Conservation (phyloP, 2,888 invertebrate genomes). For the Apotomis capreana region DNA sequence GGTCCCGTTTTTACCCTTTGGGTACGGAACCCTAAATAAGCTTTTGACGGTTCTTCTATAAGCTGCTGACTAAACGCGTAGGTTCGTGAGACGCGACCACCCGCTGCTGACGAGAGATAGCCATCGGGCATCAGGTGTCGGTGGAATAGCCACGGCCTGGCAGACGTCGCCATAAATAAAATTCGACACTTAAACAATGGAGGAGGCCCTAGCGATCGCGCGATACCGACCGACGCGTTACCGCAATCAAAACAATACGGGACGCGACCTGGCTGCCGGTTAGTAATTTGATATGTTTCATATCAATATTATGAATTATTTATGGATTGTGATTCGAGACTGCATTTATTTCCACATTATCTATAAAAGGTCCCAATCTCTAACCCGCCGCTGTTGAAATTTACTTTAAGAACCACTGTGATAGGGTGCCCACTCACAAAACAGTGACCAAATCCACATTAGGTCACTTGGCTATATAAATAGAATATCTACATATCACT, state of each 20-base stretch:
- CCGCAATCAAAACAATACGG: conserved; percentile 62
- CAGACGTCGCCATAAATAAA: conserved; percentile 69
- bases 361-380: no score
- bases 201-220: conserved; percentile 59
- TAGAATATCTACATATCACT: background rate
- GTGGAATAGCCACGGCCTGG: conserved; percentile 55
- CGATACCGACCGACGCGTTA: conserved; percentile 57
- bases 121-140: conserved; percentile 73
- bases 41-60: background rate
- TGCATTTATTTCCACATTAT: no score
- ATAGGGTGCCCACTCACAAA: no score
- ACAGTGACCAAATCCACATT: no score
- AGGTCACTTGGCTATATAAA: no score
- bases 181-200: conserved; percentile 77
- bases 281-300: conserved; percentile 51
- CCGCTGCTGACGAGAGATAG: conserved; percentile 65
- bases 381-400: no score
- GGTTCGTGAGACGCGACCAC: conserved; percentile 58
- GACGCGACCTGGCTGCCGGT: conserved; percentile 55
- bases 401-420: no score
- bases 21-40: no score
- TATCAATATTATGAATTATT: conserved; percentile 12
- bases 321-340: background rate
- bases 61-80: conserved; percentile 4
- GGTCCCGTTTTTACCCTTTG: no score